phyloP scores from a whole-genome alignment of 92 coral and sea anemone genomes.

The Porites lobata region DNA sequence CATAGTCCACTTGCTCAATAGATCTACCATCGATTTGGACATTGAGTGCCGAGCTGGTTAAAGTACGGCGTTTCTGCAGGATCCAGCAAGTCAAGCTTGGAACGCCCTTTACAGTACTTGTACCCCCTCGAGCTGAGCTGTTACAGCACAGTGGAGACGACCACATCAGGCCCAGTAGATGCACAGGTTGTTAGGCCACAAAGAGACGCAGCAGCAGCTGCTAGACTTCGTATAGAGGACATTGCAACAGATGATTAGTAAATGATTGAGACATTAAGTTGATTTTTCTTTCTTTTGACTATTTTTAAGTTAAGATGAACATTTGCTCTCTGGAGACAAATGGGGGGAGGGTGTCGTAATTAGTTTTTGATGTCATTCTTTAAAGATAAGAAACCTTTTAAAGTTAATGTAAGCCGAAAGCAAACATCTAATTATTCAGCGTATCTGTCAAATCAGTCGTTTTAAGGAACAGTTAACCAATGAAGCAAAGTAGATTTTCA shows the following conservation, averaged over 20 bases:
- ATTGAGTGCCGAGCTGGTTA: too few relatives aligned
- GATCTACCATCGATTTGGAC: too few relatives aligned
- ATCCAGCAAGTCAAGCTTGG: slow-evolving; percentile 36
- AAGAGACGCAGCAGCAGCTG: slow-evolving; percentile 48
- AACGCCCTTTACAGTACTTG: slow-evolving; percentile 7
- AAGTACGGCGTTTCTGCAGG: too few relatives aligned
- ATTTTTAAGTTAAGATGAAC: not conserved
- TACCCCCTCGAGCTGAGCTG: slow-evolving; percentile 38
- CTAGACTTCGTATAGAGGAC: slow-evolving; percentile 46
- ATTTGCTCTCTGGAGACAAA: slow-evolving; percentile 6
- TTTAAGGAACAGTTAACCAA: too few relatives aligned
- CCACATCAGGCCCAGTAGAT: not conserved
- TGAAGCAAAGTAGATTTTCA: too few relatives aligned
- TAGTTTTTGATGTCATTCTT: not conserved
- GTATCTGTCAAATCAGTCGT: too few relatives aligned
- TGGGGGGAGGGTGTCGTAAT: slow-evolving; percentile 9
- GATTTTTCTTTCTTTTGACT: not conserved
- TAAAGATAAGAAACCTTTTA: too few relatives aligned
- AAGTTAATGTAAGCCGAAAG: too few relatives aligned
- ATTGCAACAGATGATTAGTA: slow-evolving; percentile 5
- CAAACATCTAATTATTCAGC: too few relatives aligned
- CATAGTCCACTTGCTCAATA: too few relatives aligned
- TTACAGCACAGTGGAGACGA: not conserved
- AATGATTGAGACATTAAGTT: not conserved
- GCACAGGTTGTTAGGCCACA: slow-evolving; percentile 43